Evolutionary conservation across 2,888 invertebrate species (phyloP).

Genomic region (Polydesmus complanatus): DNA sequence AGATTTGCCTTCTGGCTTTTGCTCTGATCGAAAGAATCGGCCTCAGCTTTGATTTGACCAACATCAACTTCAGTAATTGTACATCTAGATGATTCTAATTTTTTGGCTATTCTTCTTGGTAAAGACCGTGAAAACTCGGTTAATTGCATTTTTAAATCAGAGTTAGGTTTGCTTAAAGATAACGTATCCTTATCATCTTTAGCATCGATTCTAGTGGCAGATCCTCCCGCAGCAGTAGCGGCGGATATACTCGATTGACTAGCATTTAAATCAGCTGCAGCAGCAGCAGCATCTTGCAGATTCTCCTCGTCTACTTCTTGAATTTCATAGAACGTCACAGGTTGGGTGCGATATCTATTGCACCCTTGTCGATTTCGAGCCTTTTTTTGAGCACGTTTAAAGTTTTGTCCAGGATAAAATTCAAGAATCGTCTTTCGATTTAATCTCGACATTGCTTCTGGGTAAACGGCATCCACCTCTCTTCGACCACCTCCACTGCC

Average conservation of each 20-base stretch:
- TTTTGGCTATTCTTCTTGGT: slow-evolving; percentile 1
- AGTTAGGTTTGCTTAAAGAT: background rate
- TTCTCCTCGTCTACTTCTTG: slow-evolving; percentile 58
- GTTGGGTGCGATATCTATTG: slow-evolving; percentile 49
- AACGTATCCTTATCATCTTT: too few species aligned
- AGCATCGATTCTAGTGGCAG: background rate
- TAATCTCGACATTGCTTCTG: slow-evolving; percentile 49
- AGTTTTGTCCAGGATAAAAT: slow-evolving; percentile 26
- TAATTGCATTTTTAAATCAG: slow-evolving; percentile 6
- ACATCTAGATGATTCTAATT: background rate
- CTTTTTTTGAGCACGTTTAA: slow-evolving; percentile 39
- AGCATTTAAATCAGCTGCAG: background rate
- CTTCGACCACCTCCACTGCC: slow-evolving; percentile 10
- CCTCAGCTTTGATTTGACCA: background rate
- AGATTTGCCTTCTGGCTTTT: too few species aligned
- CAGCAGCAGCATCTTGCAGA: slow-evolving; percentile 32
- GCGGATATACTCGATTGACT: background rate
- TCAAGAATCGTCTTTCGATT: slow-evolving; percentile 34
- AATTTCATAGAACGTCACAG: slow-evolving; percentile 62
- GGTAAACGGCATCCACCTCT: slow-evolving; percentile 51
- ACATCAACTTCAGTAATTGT: background rate
- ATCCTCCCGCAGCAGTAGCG: background rate
- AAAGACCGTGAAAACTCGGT: slow-evolving; percentile 7
- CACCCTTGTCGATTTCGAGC: slow-evolving; percentile 34
- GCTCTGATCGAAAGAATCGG: too few species aligned